Evolutionary conservation across 2,797 vertebrate genomes (phyloP), one percentile per base, ranked within the genome.

Genomic region (Bradypodion pumilum): DNA sequence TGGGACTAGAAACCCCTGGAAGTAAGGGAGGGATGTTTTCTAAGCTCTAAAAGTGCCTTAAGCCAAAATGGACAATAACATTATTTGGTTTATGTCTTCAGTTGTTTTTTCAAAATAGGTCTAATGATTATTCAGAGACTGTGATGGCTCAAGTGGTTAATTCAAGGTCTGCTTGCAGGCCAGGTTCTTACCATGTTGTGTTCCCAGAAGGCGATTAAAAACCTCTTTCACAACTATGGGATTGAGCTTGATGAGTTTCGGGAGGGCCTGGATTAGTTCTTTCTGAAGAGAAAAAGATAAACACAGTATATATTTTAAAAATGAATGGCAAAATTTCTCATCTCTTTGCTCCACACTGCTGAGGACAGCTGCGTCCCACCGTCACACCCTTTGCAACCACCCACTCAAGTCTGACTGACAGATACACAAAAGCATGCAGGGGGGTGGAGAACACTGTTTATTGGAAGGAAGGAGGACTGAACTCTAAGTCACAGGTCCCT

Each of bases 201-300:
- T 98, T 80, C 98, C 98, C 86, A 99, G 90, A 7, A 99, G 96
- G 15, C 98, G 96, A 92, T 99, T 99, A 95, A 99, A 99, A 19
- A 99, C 98, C 89, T 99, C 98, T 92, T 99, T 99, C 89, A 99
- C 98, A 32, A 99, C 98, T 0, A 99, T 97, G 1, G 98, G 98
- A 94, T 99, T 99, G 84, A 99, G 97, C 73, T 99, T 99, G 95
- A 99, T 99, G 81, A 99, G 97, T 80, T 99, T 99, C 5, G 98
- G 98, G 19, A 99, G 94, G 10, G 98, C 98, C 94, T 97, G 98
- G 91, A 98, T 97, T 82, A 99, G 98, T 90, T 99, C 98, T 78
- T 96, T 97, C 98, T 99, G 87, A 2, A 42, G 63, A 72, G 6
- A 62, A 19, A 35, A 56, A 46, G 5, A 40, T 32, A 0, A 2